A percentile compares a stretch with the other conserved stretches of the same genome.
Evolutionary conservation across 2,888 invertebrate species (phyloP).

Genomic region (Sesia bembeciformis): DNA sequence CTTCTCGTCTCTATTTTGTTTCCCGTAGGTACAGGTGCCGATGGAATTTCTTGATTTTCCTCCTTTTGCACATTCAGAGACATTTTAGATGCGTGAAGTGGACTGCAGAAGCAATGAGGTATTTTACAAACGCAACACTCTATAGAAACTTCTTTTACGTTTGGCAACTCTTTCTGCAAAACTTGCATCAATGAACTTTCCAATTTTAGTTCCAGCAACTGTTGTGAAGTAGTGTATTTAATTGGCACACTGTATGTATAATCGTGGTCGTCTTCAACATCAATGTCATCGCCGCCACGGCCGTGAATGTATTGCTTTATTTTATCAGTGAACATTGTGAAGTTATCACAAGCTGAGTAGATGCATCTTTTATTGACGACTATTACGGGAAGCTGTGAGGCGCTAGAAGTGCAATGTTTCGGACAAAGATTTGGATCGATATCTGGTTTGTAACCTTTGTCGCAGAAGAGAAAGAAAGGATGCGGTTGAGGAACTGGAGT

Average conservation of each 20-base stretch:
- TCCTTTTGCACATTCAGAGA: neutral
- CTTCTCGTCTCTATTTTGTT: constrained; percentile 26
- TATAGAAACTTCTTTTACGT: constrained; percentile 25
- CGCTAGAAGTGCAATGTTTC: constrained; percentile 40
- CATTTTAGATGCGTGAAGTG: constrained; percentile 14
- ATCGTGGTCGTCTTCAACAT: constrained; percentile 34
- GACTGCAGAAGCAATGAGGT: constrained; percentile 39
- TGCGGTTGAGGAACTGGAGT: constrained; percentile 37
- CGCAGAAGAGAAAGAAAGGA: constrained; percentile 52
- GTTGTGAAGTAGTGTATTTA: constrained; percentile 29
- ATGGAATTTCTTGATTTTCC: neutral
- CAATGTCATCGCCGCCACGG: constrained; percentile 28
- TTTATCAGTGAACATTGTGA: constrained; percentile 40
- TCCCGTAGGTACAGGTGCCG: constrained; percentile 14
- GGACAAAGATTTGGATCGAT: constrained; percentile 43
- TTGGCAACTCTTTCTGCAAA: constrained; percentile 42
- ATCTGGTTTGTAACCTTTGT: constrained; percentile 34
- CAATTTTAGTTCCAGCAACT: constrained; percentile 33
- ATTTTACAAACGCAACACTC: constrained; percentile 36
- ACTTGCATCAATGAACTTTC: constrained; percentile 55
- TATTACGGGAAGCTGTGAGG: constrained; percentile 47
- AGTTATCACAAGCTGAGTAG: constrained; percentile 56
- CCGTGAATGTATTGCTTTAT: constrained; percentile 38
- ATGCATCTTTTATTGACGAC: constrained; percentile 50
- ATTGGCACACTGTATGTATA: constrained; percentile 39